Evolutionary conservation across 1,140 invertebrate genomes (phyloP).

Genomic region (Hetaerina americana): DNA sequence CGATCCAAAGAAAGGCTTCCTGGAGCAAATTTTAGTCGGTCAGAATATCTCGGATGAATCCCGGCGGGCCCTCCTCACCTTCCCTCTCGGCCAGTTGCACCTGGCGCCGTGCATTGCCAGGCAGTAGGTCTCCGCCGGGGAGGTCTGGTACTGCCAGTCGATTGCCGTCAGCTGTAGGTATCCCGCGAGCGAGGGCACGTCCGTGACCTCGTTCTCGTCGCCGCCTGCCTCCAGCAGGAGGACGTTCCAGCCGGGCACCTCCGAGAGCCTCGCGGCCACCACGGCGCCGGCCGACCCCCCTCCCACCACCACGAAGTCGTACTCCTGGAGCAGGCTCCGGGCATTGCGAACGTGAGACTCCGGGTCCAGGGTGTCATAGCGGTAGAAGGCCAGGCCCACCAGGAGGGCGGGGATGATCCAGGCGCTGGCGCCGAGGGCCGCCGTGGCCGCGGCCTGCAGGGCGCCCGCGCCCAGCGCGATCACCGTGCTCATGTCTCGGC

Average conservation of each 20-base stretch:
- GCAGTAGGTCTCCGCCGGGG: conserved; percentile 61
- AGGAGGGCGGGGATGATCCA: conserved; percentile 56
- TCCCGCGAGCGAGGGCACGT: conserved; percentile 59
- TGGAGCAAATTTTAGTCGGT: neutral
- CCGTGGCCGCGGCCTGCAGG: conserved; percentile 13
- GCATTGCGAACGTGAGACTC: conserved; percentile 60
- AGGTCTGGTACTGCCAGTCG: conserved; percentile 89
- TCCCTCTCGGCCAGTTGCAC: conserved; percentile 78
- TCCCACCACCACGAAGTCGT: conserved; percentile 79
- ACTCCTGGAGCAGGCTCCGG: conserved; percentile 47
- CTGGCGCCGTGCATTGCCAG: conserved; percentile 69
- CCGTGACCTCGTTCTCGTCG: conserved; percentile 67
- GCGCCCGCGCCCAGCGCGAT: conserved; percentile 40
- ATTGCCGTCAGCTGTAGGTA: conserved; percentile 65
- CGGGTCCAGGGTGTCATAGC: conserved; percentile 66
- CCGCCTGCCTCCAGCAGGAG: conserved; percentile 71
- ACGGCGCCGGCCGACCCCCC: conserved; percentile 84
- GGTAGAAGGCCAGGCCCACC: conserved; percentile 63
- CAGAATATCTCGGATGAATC: conserved; percentile 43
- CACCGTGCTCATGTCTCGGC: conserved; percentile 29
- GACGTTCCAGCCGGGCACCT: conserved; percentile 62
- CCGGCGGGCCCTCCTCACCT: conserved; percentile 62
- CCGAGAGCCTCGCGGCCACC: conserved; percentile 67
- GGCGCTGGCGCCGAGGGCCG: conserved; percentile 20
- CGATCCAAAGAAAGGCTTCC: conserved; percentile 32